Evolutionary conservation across 2,888 invertebrate genomes (phyloP).

Genomic region (Danaus chrysippus): DNA sequence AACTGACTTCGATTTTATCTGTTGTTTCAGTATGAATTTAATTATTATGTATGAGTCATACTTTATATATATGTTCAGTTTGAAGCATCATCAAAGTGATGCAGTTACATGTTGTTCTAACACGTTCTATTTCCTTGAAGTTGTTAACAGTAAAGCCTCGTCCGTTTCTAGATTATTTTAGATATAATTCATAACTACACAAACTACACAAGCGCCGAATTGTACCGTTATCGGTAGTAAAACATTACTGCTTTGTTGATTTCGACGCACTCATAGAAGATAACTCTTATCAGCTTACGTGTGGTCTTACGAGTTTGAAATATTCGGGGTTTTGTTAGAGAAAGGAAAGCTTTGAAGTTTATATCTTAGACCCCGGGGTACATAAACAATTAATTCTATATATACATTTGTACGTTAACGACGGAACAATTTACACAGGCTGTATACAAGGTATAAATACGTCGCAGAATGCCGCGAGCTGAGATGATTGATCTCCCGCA

Average conservation of each 20-base stretch:
- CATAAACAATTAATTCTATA: slow-evolving; percentile 5
- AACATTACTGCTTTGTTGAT: slow-evolving; percentile 11
- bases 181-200: neutral
- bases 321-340: neutral
- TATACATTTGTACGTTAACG: slow-evolving; percentile 41
- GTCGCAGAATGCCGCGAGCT: slow-evolving; percentile 42
- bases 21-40: too few species aligned
- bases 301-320: slow-evolving; percentile 31
- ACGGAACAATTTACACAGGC: slow-evolving; percentile 28
- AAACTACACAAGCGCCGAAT: slow-evolving; percentile 5
- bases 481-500: slow-evolving; percentile 40
- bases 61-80: neutral
- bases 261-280: slow-evolving; percentile 29
- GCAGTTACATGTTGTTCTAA: neutral
- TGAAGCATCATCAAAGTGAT: neutral
- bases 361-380: neutral
- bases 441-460: slow-evolving; percentile 29
- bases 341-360: neutral
- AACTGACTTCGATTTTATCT: too few species aligned
- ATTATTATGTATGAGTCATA: neutral
- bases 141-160: neutral
- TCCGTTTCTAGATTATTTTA: neutral
- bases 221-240: slow-evolving; percentile 16
- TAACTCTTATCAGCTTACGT: slow-evolving; percentile 34
- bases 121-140: neutral